These are phyloP conservation scores for Scaptomyza graminum DNA, from an alignment of 1,140 invertebrate species.

Conservation along the genomic window DNA sequence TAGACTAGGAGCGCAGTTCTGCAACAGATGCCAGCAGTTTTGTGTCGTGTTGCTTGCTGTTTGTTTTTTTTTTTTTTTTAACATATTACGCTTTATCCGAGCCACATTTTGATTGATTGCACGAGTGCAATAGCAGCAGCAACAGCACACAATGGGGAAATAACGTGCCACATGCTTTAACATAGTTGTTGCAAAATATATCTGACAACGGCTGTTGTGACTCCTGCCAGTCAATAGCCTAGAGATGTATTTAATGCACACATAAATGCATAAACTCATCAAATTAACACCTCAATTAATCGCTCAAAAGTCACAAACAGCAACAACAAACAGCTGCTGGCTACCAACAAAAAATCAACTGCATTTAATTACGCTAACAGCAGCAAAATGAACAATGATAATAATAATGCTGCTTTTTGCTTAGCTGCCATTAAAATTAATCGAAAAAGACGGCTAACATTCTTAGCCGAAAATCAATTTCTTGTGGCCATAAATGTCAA, in stretches of 20 bases:
- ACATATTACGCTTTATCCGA: slow-evolving; percentile 43
- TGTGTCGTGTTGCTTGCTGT: slow-evolving; percentile 31
- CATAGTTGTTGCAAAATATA: slow-evolving; percentile 34
- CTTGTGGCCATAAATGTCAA: slow-evolving; percentile 32
- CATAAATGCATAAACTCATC: slow-evolving; percentile 35
- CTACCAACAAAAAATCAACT: slow-evolving; percentile 9
- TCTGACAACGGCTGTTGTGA: slow-evolving; percentile 55
- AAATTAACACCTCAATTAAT: slow-evolving; percentile 64
- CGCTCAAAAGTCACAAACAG: slow-evolving; percentile 38
- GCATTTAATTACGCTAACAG: background rate
- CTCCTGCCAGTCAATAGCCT: slow-evolving; percentile 13
- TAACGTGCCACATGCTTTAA: slow-evolving; percentile 12
- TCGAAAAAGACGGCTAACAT: slow-evolving; percentile 34
- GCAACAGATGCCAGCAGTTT: slow-evolving; percentile 62
- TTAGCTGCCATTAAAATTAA: slow-evolving; percentile 30
- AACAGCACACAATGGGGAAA: slow-evolving; percentile 61
- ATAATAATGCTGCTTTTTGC: background rate
- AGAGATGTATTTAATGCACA: slow-evolving; percentile 27
- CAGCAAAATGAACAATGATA: slow-evolving; percentile 2
- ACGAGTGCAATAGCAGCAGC: slow-evolving; percentile 43
- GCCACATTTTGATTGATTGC: slow-evolving; percentile 75
- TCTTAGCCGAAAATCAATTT: slow-evolving; percentile 46
- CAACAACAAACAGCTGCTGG: slow-evolving; percentile 2
- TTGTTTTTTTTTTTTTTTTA: slow-evolving; percentile 27
- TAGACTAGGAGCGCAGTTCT: slow-evolving; percentile 51